Conservation (phyloP, 2,888 invertebrate genomes). For the Aspidiotus destructor region DNA sequence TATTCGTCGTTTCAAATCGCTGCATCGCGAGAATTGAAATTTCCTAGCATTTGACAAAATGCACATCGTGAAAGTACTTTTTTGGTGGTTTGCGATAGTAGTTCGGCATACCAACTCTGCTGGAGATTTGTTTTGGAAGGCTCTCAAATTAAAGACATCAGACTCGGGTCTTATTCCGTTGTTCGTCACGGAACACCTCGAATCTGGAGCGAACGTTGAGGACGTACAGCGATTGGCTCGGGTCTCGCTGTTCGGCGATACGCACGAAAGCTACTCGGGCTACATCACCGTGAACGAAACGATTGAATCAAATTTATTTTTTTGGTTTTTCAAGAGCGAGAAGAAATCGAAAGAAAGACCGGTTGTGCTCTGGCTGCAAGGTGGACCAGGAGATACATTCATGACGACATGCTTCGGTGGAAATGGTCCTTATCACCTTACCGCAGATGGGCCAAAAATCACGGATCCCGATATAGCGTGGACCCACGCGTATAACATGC, state of each 20-base stretch:
- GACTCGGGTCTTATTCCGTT: neutral
- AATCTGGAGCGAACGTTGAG: constrained; percentile 40
- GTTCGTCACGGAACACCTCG: constrained; percentile 50
- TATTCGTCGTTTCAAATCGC: neutral
- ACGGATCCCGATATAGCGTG: constrained; percentile 59
- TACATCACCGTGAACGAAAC: constrained; percentile 53
- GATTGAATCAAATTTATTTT: constrained; percentile 46
- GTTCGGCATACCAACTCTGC: no score
- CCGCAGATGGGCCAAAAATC: constrained; percentile 45
- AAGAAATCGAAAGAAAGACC: constrained; percentile 47
- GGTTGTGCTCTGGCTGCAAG: constrained; percentile 73
- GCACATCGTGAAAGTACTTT: no score
- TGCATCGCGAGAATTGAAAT: neutral
- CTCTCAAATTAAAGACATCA: neutral
- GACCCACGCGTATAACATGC: constrained; percentile 64
- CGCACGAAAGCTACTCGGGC: constrained; percentile 50
- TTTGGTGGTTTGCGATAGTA: no score
- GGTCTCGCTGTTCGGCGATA: constrained; percentile 38
- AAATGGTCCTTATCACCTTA: constrained; percentile 58
- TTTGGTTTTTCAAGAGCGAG: constrained; percentile 47
- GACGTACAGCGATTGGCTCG: constrained; percentile 7
- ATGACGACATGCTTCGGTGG: constrained; percentile 72
- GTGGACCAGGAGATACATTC: constrained; percentile 73
- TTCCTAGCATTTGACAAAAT: no score
- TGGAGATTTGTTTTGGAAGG: neutral